Evolutionary conservation across 2,888 invertebrate genomes (phyloP), one percentile per base, ranked within the genome.

Genomic region (Heteromyza rotundicornis): DNA sequence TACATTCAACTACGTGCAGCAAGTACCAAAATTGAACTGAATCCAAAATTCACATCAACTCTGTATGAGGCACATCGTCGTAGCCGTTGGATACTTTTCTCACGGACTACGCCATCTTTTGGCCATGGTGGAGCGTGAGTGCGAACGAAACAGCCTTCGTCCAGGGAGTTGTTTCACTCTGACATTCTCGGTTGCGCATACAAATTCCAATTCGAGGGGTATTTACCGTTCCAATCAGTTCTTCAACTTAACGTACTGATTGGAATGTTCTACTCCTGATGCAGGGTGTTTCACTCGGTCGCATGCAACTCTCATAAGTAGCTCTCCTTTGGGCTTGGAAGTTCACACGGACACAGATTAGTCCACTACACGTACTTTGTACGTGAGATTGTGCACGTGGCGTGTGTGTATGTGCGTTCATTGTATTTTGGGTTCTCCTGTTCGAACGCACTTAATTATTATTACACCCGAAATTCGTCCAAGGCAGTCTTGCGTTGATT

Each of bases 11-110:
- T 64, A 69, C 74, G 68, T 69, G 71, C 69, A 73, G 74, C 72
- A 70, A 78, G 80, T 76, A 73, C 72, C 71, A 79, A 47, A 27
- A 77, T 69, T 75, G 72, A 76, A 79, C 78, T 79, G 77, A 79
- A 79, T 70, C 68, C 68, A 67, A 70, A 70, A 70, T 22, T 35
- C 19, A 58, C 52, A 17, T 51, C 55, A 24, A 51, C 54, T 61
- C 60, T 40, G 40, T 14, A n/a, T n/a, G 40, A 40, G 40, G 2
- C n/a, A n/a, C n/a, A n/a, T 40, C 40, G 40, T 40, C 40, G n/a
- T 50, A 57, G 51, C 23, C 19, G 2, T 23, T 62, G 50, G 35
- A 63, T 54, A 63, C 54, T 57, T 49, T 60, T 58, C 52, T 65
- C 35, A 51, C 57, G 66, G n/a, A n/a, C n/a, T n/a, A n/a, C 62